Base-by-base conservation (phyloP, 2,797 vertebrate species). In the Mormyrus proboscirostris region DNA sequence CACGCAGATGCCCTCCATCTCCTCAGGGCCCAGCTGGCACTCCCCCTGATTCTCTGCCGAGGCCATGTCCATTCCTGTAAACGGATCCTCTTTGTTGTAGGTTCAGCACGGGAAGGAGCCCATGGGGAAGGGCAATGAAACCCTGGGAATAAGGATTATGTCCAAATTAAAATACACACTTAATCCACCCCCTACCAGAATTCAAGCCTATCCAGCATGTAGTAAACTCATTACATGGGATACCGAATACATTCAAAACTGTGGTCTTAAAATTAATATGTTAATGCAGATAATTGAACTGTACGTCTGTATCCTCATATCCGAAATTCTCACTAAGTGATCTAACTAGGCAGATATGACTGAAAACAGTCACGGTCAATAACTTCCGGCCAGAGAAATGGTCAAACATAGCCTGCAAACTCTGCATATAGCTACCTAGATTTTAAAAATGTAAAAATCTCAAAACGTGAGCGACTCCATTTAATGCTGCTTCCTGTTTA, bases 1-100 rank as follows among this genome's bases (percentile, higher is more conserved):
- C 5, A 97, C 95, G 22, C 98, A 98, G 92, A 95, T 96, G 3
- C 95, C 93, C 73, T 97, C 94, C 93, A 97, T 97, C 53, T 98
- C 98, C 88, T 98, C 97, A 49, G 96, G 94, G 59, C 95, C 93
- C 90, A 97, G 92, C 89, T 94, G 94, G n/a, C 94, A 92, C 59
- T 91, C 94, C 29, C 91, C 96, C 79, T 92, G 89, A 92, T 94
- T 96, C 91, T 89, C 69, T 91, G 90, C 92, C 29, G 95, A 92
- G 16, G 94, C 93, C 94, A 95, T 95, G 87, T 90, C 89, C 88
- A 90, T 82, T 29, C 29, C 87, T 50, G 25, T 8, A 65, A 47
- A 51, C 12, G 10, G 55, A n/a, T 57, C 88, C 82, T 85, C 19
- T 55, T 57, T 49, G 44, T 41, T 86, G 7, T 73, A 84, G 44